Base-by-base conservation (phyloP, 2,888 invertebrate genomes). In the Aporophyla nigra region DNA sequence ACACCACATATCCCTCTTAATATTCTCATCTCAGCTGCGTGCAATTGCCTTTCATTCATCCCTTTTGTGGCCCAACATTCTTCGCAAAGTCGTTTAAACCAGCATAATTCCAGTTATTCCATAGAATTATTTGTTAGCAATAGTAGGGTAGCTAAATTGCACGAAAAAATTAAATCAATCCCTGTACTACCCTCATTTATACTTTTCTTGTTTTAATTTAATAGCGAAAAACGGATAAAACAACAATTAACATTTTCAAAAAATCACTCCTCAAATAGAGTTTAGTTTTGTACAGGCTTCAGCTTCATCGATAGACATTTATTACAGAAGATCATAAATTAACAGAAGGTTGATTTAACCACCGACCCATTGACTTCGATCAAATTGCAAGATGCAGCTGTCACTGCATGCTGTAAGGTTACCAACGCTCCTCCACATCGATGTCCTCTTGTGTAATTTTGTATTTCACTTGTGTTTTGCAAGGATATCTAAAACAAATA, bases 351-450 rank as follows among this genome's bases (percentile, higher is more conserved):
- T 40, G 7, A 7, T 63, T 65, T 27, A 27, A 51, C 21, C 21
- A 87, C 87, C 49, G 66, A 86, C 90, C 82, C 81, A 71, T 86
- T 83, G 16, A 63, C 40, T 12, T 49, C 40, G 0, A 71, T 69
- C 24, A 80, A 87, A 12, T 85, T 82, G 72, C 91, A 91, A 24
- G 87, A 78, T 21, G 90, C 91, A 12, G 90, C 83, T 1, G 91
- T 91, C 51, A 91, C 63, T 0, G 87, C 88, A 62, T 88, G 90
- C 27, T 87, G 89, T 0, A 83, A 61, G 0, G 90, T 88, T 19
- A 92, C 74, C 71, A 92, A 61, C 9, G 87, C 90, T 5, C 91
- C 92, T 0, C 91, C 91, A 68, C 92, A 92, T 66, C 74, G 72
- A 73, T 91, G 91, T 6, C 88, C 88, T 61, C 80, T 78, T 16